Evolutionary conservation across 2,113 vertebrate genomes (phyloP).

Genomic region (Pao palembangensis): DNA sequence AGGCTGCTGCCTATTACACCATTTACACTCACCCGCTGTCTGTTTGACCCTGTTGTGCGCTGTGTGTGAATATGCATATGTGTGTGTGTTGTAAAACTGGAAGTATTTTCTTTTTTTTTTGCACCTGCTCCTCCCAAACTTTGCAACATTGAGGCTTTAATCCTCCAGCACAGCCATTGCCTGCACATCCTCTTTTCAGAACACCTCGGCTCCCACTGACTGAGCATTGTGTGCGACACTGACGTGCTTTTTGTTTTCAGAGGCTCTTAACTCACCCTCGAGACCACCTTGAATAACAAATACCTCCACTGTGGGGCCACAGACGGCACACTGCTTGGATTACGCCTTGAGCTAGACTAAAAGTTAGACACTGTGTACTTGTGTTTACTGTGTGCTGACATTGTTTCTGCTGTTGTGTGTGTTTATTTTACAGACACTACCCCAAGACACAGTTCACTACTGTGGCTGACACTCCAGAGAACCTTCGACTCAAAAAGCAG

Average conservation of each 20-base stretch:
- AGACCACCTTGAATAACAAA: slow-evolving; percentile 60
- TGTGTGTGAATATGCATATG: neutral
- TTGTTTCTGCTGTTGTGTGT: slow-evolving; percentile 26
- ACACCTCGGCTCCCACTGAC: slow-evolving; percentile 46
- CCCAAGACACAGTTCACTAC: slow-evolving; percentile 93
- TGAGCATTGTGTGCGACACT: slow-evolving; percentile 53
- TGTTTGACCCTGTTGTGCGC: slow-evolving; percentile 41
- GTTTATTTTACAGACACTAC: slow-evolving; percentile 86
- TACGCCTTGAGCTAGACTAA: slow-evolving; percentile 6
- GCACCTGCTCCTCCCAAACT: slow-evolving; percentile 52
- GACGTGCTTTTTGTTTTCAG: slow-evolving; percentile 65
- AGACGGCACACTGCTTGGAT: slow-evolving; percentile 49
- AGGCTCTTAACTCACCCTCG: slow-evolving; percentile 55
- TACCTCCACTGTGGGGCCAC: slow-evolving; percentile 41
- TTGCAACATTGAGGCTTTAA: slow-evolving; percentile 34
- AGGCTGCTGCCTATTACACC: slow-evolving; percentile 46
- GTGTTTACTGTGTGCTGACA: slow-evolving; percentile 27
- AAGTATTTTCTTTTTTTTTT: slow-evolving; percentile 10
- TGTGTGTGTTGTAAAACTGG: slow-evolving; percentile 15
- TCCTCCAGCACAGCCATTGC: slow-evolving; percentile 11
- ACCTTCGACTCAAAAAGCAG: slow-evolving; percentile 95
- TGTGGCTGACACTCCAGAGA: slow-evolving; percentile 96
- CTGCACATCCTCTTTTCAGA: slow-evolving; percentile 47
- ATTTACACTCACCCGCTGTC: slow-evolving; percentile 33
- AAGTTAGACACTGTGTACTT: slow-evolving; percentile 9